These are phyloP conservation scores for Drosophila pruinosa DNA, from an alignment of 1,140 invertebrate genomes.

Conservation along the genomic window DNA sequence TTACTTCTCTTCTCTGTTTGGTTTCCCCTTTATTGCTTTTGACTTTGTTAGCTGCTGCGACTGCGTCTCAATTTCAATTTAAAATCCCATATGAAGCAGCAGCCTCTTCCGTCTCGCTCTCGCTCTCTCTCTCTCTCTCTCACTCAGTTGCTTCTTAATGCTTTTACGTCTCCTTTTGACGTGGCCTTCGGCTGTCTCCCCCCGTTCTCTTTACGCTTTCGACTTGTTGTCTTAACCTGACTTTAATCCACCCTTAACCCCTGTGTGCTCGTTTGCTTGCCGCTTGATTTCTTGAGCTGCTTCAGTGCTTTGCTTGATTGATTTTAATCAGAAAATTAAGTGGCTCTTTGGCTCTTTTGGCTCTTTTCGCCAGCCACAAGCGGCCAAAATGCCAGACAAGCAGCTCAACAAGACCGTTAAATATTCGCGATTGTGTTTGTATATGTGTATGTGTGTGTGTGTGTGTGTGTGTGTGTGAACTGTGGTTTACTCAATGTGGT, in stretches of 20 bases:
- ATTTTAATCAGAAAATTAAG: constrained; percentile 81
- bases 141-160: not conserved
- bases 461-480: not conserved
- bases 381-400: not conserved
- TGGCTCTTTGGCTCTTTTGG: constrained; percentile 51
- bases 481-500: not conserved
- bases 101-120: not conserved
- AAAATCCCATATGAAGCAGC: constrained; percentile 47
- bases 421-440: not conserved
- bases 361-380: not conserved
- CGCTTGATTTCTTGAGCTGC: constrained; percentile 44
- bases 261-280: not conserved
- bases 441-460: not conserved
- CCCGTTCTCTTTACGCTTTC: not conserved
- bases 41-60: constrained; percentile 31
- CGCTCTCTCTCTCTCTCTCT: not conserved
- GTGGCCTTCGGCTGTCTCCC: not conserved
- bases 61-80: constrained; percentile 62
- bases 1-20: constrained; percentile 12
- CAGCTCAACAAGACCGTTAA: not conserved
- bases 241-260: not conserved
- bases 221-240: constrained; percentile 25
- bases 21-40: constrained; percentile 42
- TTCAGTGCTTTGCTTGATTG: constrained; percentile 60
- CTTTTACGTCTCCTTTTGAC: not conserved